A percentile compares a stretch with the other conserved stretches of the same genome.
Evolutionary conservation across 1,140 invertebrate species (phyloP).

Genomic region (Asbolus verrucosus): DNA sequence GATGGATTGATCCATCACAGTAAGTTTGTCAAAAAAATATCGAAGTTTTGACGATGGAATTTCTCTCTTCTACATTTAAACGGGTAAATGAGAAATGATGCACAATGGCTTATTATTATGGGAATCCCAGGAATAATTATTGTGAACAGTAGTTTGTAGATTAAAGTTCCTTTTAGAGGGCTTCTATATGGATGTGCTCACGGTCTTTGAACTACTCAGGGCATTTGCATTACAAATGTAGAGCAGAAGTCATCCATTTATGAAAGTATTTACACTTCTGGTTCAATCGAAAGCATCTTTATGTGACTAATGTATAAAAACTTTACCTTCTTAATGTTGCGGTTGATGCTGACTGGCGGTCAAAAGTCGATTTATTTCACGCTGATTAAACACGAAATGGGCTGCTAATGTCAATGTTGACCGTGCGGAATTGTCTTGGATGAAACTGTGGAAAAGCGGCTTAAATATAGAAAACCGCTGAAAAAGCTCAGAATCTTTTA

Average conservation of each 20-base stretch:
- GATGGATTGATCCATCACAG: no score
- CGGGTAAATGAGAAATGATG: no score
- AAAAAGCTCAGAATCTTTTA: no score
- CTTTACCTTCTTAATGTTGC: slow-evolving; percentile 2
- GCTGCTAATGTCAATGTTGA: slow-evolving; percentile 2
- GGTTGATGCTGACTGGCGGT: background rate
- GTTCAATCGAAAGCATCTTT: background rate
- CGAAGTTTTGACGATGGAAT: no score
- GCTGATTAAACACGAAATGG: background rate
- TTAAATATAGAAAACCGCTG: background rate
- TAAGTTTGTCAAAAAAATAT: no score
- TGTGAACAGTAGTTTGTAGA: no score
- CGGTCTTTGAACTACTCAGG: background rate
- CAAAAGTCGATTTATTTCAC: background rate
- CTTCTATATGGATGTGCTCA: background rate
- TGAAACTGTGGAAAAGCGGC: background rate
- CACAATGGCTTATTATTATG: no score
- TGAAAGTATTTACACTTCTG: background rate
- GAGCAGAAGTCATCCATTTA: background rate
- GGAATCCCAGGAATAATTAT: no score
- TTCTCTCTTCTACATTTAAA: no score
- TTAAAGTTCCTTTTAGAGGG: no score
- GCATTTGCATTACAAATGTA: background rate
- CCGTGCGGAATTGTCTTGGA: background rate
- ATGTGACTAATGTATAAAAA: background rate